phyloP scores from a whole-genome alignment of 2,888 invertebrate species.

The Ditylenchus weischeri region DNA sequence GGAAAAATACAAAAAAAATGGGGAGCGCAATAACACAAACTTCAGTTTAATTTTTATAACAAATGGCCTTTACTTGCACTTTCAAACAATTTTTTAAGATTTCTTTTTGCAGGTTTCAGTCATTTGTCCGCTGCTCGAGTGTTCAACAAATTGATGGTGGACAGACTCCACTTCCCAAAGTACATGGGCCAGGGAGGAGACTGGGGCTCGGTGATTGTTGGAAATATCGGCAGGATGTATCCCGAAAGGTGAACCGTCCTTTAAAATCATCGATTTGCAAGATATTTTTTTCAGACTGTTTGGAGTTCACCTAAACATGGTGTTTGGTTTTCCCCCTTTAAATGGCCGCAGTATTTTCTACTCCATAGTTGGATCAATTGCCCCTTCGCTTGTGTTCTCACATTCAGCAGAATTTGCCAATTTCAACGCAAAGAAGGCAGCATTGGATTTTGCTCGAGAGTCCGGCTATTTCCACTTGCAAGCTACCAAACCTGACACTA shows the following conservation, averaged over 20 bases:
- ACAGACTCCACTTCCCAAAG: conserved; percentile 68
- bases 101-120: conserved; percentile 43
- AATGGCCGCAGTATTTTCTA: conserved; percentile 25
- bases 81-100: too few relatives aligned
- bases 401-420: conserved; percentile 13
- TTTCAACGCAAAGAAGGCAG: conserved; percentile 23
- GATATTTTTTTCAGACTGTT: conserved; percentile 32
- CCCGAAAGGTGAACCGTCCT: conserved; percentile 60
- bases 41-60: too few relatives aligned
- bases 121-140: conserved; percentile 61
- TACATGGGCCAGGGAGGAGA: conserved; percentile 78
- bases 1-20: too few relatives aligned
- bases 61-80: too few relatives aligned
- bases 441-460: conserved; percentile 54
- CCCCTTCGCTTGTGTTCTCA: conserved; percentile 33
- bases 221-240: conserved; percentile 68
- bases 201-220: conserved; percentile 73
- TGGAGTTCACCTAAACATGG: conserved; percentile 71
- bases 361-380: conserved; percentile 36
- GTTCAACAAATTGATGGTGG: conserved; percentile 66
- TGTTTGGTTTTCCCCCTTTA: conserved; percentile 6
- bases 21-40: too few relatives aligned
- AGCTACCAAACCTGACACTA: conserved; percentile 26
- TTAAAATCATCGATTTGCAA: not conserved
- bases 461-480: conserved; percentile 70